Evolutionary conservation across 1,140 invertebrate genomes (phyloP).

Genomic region (Ceratoteleas bidentatus): DNA sequence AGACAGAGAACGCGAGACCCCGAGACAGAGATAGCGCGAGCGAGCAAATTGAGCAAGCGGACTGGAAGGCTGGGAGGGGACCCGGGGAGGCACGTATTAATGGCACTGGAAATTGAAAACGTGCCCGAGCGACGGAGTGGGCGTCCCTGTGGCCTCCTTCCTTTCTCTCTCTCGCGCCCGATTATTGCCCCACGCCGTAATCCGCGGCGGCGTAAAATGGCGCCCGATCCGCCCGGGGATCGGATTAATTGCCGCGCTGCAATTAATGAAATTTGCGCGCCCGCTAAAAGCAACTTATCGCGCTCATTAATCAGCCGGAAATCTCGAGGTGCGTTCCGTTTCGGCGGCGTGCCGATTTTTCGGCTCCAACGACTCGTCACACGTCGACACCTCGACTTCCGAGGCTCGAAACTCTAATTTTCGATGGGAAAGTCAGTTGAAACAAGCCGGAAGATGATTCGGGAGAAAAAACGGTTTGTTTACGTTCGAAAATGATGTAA

Average conservation of each 20-base stretch:
- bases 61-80: slow-evolving; percentile 65
- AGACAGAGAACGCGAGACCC: no score
- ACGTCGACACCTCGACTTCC: no score
- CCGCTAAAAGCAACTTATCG: not conserved
- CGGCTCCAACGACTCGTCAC: no score
- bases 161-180: slow-evolving; percentile 50
- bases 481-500: no score
- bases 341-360: no score
- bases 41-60: slow-evolving; percentile 70
- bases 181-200: slow-evolving; percentile 72
- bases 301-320: no score
- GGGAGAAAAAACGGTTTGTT: no score
- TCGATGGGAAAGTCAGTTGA: no score
- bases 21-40: slow-evolving; percentile 46
- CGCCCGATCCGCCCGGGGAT: not conserved
- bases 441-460: no score
- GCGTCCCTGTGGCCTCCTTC: slow-evolving; percentile 68
- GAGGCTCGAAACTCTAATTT: no score
- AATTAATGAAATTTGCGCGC: slow-evolving; percentile 23
- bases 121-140: slow-evolving; percentile 73
- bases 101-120: slow-evolving; percentile 80
- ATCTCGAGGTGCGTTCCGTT: no score
- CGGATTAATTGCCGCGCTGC: slow-evolving; percentile 20
- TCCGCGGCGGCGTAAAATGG: slow-evolving; percentile 72
- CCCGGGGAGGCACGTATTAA: slow-evolving; percentile 73